Conservation (phyloP, 2,797 vertebrate species). For the Glyptemys insculpta region DNA sequence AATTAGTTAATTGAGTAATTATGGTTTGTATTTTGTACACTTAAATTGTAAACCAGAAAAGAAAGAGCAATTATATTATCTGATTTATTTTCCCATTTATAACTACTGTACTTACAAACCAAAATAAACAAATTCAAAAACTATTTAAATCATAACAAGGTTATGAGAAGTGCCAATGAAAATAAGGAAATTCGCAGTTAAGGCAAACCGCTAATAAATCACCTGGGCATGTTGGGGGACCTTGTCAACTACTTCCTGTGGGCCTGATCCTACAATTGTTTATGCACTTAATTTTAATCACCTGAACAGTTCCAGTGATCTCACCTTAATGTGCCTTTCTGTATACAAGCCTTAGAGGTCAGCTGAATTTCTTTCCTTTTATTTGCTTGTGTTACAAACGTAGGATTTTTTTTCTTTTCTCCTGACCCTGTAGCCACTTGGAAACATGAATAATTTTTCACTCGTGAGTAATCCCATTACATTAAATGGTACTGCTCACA, state of each 20-base stretch:
- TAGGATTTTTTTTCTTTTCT: background rate
- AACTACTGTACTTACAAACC: conserved; percentile 42
- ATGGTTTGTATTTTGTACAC: conserved; percentile 28
- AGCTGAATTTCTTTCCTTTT: background rate
- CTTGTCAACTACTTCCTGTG: conserved; percentile 58
- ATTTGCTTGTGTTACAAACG: background rate
- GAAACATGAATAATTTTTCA: background rate
- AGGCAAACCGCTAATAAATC: conserved; percentile 45
- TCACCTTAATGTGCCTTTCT: conserved; percentile 54
- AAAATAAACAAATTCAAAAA: conserved; percentile 66
- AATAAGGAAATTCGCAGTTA: conserved; percentile 39
- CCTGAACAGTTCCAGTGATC: background rate
- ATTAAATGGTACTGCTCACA: background rate
- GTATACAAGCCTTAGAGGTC: background rate
- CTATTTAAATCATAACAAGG: conserved; percentile 48
- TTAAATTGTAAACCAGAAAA: conserved; percentile 59
- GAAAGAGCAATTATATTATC: conserved; percentile 37
- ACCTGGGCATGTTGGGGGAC: conserved; percentile 28
- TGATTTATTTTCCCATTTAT: conserved; percentile 31
- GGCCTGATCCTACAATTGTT: conserved; percentile 41
- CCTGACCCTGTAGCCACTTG: background rate
- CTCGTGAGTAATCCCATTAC: conserved; percentile 22
- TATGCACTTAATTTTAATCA: conserved; percentile 3
- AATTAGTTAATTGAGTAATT: conserved; percentile 61
- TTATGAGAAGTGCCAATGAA: conserved; percentile 44